Conservation (phyloP, 2,113 vertebrate species). For the Miniopterus natalensis region DNA sequence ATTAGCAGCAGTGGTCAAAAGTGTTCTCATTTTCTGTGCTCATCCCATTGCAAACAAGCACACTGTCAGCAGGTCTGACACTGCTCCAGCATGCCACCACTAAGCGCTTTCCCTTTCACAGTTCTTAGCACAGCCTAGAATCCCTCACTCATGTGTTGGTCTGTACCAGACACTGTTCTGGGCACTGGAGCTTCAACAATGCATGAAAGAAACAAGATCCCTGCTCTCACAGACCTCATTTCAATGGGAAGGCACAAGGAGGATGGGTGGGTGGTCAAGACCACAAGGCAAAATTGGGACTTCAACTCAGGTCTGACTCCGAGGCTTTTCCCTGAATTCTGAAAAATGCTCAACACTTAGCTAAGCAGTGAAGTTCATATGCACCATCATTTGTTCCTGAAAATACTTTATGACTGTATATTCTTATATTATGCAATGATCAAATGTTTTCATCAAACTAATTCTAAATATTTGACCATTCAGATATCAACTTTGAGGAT, state of each 20-base stretch:
- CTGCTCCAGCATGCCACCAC: background rate
- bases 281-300: background rate
- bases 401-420: background rate
- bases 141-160: background rate
- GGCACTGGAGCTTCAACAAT: background rate
- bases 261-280: too few relatives aligned
- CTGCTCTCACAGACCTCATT: background rate
- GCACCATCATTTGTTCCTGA: background rate
- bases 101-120: background rate
- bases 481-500: background rate
- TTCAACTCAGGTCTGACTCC: background rate
- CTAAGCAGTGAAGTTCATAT: background rate
- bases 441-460: slow-evolving; percentile 28
- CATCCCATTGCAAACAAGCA: background rate
- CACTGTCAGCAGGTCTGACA: background rate
- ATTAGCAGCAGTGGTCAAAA: background rate
- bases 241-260: background rate
- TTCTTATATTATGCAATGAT: background rate
- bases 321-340: background rate
- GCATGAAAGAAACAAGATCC: background rate
- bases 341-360: background rate
- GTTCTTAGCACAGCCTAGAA: background rate
- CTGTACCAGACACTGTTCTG: background rate
- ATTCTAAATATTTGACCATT: background rate
- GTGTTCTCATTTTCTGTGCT: background rate